Evolutionary conservation across 2,113 vertebrate species (phyloP), one percentile per base, ranked within the genome.

Genomic region (Numida meleagris): DNA sequence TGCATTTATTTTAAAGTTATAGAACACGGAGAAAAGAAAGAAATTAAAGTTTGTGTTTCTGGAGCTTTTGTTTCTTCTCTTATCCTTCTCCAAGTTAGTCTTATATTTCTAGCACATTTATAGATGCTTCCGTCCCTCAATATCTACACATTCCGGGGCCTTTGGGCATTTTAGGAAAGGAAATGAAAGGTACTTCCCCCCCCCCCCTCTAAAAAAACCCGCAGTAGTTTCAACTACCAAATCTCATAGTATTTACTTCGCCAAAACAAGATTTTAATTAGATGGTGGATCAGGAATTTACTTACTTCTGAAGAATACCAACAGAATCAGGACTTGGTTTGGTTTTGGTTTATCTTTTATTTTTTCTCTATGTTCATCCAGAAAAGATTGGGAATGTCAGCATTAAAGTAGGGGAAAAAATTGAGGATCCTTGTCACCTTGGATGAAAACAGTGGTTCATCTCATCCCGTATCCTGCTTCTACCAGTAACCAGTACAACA

Each of bases 1-100:
- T 4, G 34, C 10, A 85, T 93, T 91, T 88, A 21, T 85, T 95
- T 91, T 68, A 65, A 94, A 91, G 90, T 93, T 94, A 61, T 57
- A 33, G 61, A 73, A 88, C 23, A 8, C 0, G 1, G 5, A 50
- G 29, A 25, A 85, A 87, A 62, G 25, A 87, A 70, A 61, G 21
- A 85, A 89, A 89, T 74, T 58, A 48, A 92, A 92, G 48, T 86
- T 89, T 62, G 3, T 33, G 12, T 34, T 67, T 63, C 43, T 20
- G 70, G 38, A 76, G 33, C 15, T 89, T 78, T 75, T 90, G 20
- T 86, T 93, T 86, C 45, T 88, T 85, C 25, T 73, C 29, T 79
- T 65, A 42, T 20, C 4, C 71, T 77, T 86, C 33, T 45, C 8
- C 36, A 63, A 34, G 33, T 71, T 87, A 85, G 46, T 68, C 8